Base-by-base conservation (phyloP, 2,888 invertebrate species). In the Bellardia bayeri region DNA sequence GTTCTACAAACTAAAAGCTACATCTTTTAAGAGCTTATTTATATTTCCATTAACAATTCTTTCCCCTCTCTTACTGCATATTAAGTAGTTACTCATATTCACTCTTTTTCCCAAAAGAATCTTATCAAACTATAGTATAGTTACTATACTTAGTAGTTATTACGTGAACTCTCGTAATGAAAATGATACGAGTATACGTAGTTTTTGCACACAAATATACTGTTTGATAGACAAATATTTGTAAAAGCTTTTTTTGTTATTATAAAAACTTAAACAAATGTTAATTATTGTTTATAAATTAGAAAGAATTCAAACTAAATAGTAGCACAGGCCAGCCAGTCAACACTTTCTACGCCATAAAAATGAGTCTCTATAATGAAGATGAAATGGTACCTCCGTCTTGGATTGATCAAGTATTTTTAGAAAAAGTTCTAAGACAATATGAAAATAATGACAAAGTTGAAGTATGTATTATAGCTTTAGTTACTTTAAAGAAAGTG, bases 321-420 rank as follows among this genome's bases (percentile, higher is more conserved):
- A n/a, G 51, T 51, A n/a, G 51, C 13, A n/a, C 5, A 6, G 3
- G 13, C 51, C 4, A 42, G 23, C 23, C 23, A 45, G 14, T 7
- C n/a, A 14, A 49, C 1, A 13, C 49, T 49, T 49, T 2, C 13
- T 49, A 45, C 11, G 11, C 4, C 45, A 4, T 13, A 13, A 78
- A 58, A 11, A 89, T 89, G 87, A 87, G 85, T 69, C 13, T 85
- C 5, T 89, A 84, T 49, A 83, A 71, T 37, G 82, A 86, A 56
- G 89, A 89, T 68, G 90, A 89, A 63, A 23, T 90, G 16, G 49
- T 80, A 0, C 56, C 88, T 8, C 90, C 90, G 4, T 66, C 45
- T 37, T 90, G 90, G 90, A 69, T 90, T 58, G 76, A 89, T 81
- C 16, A 69, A 30, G 66, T 83, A 3, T 90, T 89, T 80, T 88